These are phyloP conservation scores for Semnopithecus entellus DNA, from an alignment of 2,113 vertebrate genomes.

Conservation along the genomic window DNA sequence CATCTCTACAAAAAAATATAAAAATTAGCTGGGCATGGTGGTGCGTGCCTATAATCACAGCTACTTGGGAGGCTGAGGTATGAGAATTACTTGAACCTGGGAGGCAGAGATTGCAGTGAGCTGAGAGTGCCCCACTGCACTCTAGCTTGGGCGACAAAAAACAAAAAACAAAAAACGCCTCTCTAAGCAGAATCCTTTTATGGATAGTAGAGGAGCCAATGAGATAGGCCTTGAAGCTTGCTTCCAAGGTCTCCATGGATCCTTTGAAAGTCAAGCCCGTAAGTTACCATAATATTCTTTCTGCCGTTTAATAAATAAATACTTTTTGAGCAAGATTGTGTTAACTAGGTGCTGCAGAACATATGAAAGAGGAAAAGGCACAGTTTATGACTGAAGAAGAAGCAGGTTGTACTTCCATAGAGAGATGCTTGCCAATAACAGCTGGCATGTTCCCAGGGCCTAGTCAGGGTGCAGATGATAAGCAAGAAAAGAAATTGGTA, in stretches of 20 bases:
- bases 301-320: not conserved
- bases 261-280: not conserved
- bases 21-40: no score
- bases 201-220: not conserved
- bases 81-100: no score
- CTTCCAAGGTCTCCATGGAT: not conserved
- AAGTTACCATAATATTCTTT: conserved; percentile 15
- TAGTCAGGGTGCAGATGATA: not conserved
- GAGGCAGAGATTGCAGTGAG: no score
- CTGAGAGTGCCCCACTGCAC: no score
- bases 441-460: not conserved
- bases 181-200: not conserved
- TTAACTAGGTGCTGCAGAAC: not conserved
- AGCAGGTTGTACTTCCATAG: not conserved
- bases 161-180: not conserved
- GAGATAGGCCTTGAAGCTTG: not conserved
- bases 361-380: not conserved
- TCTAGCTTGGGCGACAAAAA: no score
- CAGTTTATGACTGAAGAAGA: not conserved
- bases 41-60: no score
- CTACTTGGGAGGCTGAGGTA: no score
- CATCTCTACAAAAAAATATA: no score
- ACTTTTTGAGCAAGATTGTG: conserved; percentile 6
- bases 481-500: not conserved
- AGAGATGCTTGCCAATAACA: not conserved